Conservation (phyloP, 2,113 vertebrate genomes). For the Argyrosomus japonicus region DNA sequence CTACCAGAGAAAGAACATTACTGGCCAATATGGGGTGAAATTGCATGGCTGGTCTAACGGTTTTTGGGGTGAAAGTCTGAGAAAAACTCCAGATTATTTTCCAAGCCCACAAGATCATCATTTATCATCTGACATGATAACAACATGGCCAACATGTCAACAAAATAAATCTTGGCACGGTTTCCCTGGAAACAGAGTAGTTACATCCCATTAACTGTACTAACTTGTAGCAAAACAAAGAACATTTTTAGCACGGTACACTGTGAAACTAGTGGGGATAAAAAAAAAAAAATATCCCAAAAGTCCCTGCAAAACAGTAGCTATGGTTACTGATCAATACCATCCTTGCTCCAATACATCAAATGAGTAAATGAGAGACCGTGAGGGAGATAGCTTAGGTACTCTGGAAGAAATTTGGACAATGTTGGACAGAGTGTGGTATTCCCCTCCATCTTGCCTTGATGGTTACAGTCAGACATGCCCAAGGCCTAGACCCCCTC, state of each 20-base stretch:
- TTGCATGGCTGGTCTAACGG: constrained; percentile 61
- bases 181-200: constrained; percentile 47
- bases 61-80: constrained; percentile 66
- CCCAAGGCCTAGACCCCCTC: constrained; percentile 22
- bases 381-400: constrained; percentile 23
- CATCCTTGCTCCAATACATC: constrained; percentile 41
- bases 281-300: constrained; percentile 19
- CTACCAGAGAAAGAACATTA: constrained; percentile 64
- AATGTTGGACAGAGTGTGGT: constrained; percentile 15
- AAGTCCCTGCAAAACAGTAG: constrained; percentile 65
- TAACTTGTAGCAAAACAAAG: constrained; percentile 56
- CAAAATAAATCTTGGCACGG: constrained; percentile 38
- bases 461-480: constrained; percentile 46
- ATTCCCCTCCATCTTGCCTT: constrained; percentile 43
- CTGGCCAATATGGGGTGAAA: constrained; percentile 61
- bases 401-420: constrained; percentile 51
- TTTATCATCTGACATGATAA: constrained; percentile 76
- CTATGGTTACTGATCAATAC: constrained; percentile 73
- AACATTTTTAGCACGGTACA: constrained; percentile 32
- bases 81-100: constrained; percentile 70
- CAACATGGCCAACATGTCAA: constrained; percentile 57
- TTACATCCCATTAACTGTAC: constrained; percentile 38
- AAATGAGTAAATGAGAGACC: constrained; percentile 52
- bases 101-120: constrained; percentile 67
- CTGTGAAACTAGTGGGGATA: not conserved